These are phyloP conservation scores for Hypomecis atomaria DNA, from an alignment of 2,888 invertebrate genomes.

Conservation along the genomic window DNA sequence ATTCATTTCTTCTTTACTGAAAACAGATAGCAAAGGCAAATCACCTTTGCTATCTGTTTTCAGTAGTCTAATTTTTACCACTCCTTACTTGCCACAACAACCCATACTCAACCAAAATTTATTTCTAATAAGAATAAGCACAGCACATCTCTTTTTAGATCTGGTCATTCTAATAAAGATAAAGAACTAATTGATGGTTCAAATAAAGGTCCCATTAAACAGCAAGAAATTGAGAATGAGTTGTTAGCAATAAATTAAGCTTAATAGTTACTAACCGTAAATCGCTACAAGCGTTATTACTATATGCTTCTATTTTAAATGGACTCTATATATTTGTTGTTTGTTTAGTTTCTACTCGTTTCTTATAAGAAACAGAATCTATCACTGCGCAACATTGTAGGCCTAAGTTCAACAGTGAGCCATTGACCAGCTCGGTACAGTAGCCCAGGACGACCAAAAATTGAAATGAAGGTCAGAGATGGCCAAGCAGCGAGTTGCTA, in stretches of 20 bases:
- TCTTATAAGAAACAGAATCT: neutral
- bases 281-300: slow-evolving; percentile 13
- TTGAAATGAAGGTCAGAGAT: no score
- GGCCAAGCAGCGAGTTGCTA: no score
- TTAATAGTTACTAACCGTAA: slow-evolving; percentile 15
- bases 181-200: slow-evolving; percentile 28
- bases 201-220: slow-evolving; percentile 26
- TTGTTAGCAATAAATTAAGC: slow-evolving; percentile 16
- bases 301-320: neutral
- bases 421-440: no score
- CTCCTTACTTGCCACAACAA: neutral
- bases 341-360: no score
- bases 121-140: neutral
- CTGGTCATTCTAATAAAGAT: slow-evolving; percentile 15
- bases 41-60: no score
- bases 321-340: neutral
- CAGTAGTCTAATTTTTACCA: no score
- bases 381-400: no score
- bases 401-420: no score
- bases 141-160: slow-evolving; percentile 4
- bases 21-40: no score
- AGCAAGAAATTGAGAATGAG: slow-evolving; percentile 9
- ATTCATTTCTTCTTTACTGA: no score
- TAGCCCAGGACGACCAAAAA: no score
- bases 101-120: slow-evolving; percentile 2